Base-by-base conservation (phyloP, 2,888 invertebrate genomes). In the Spicauda simplicius region DNA sequence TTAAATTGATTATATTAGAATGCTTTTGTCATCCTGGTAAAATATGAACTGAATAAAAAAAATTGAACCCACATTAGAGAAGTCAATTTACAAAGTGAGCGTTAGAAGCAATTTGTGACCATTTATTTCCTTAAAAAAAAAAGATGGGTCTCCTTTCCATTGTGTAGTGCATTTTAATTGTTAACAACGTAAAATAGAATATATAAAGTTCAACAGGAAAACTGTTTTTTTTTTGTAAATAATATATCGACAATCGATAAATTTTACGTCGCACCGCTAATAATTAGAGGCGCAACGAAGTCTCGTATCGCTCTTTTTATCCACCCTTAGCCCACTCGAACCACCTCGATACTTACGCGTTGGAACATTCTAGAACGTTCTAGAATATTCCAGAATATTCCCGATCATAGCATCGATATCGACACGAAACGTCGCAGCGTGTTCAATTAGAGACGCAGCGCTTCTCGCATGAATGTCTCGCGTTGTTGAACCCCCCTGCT, bases 371-470 rank as follows among this genome's bases (percentile, higher is more conserved):
- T 12, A 52, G 45, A 33, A 2, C n/a, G 10, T 18, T 2, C 20
- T 14, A 45, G 37, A 30, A 20, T 41, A 54, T 54, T 54, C 54
- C 6, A 52, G 45, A 33, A 2, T 11, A 33, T 45, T 53, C 56
- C 20, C 25, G 11, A 58, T 18, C 8, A 11, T 48, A 53, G n/a
- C 41, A 73, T 74, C 73, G 74, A 76, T 69, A 66, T 73, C 74
- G 76, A 78, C 69, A 79, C 74, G 81, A 80, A 83, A 71, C 75
- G 77, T 84, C 85, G 68, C 88, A 85, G 69, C 88, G 70, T 79
- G 78, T 85, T 88, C 89, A 91, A 91, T 91, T 91, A 91, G 85
- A 88, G 82, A 81, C 87, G 78, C 85, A 86, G 85, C 86, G 85
- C 85, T 84, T 81, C 79, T 86, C 89, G 88, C 90, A 88, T 87